Conservation (phyloP, 1,140 invertebrate genomes). For the Anoplolepis gracilipes region DNA sequence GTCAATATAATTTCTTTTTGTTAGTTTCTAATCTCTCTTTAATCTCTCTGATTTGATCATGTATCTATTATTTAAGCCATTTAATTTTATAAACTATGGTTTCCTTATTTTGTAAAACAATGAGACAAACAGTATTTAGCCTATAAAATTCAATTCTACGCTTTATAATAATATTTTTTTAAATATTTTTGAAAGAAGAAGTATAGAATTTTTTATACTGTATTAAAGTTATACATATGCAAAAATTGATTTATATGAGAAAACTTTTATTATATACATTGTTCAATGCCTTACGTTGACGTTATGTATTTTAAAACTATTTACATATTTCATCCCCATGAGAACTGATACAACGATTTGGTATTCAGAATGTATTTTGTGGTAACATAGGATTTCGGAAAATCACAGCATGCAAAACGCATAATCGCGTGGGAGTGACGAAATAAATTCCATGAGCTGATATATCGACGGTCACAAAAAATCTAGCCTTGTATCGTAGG, state of each 20-base stretch:
- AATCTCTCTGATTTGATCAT: neutral
- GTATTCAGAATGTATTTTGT: neutral
- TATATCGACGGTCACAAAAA: constrained; percentile 68
- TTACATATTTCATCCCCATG: neutral
- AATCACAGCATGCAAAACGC: constrained; percentile 17
- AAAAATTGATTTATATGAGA: neutral
- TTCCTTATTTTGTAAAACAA: neutral
- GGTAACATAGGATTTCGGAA: constrained; percentile 45
- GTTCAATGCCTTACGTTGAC: neutral
- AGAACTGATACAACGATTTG: neutral
- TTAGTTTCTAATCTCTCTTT: neutral
- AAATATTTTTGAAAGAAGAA: neutral
- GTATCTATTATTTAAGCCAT: neutral
- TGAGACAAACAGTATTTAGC: neutral
- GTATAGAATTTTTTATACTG: neutral
- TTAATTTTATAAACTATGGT: neutral
- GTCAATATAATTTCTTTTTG: neutral
- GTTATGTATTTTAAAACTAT: constrained; percentile 9
- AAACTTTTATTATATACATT: neutral
- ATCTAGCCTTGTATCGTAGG: constrained; percentile 78
- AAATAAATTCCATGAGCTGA: constrained; percentile 71
- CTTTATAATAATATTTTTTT: neutral
- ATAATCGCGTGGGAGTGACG: constrained; percentile 43
- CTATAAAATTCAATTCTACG: neutral
- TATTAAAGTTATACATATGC: neutral